Percentiles rank a stretch among this genome's conserved stretches.
These are phyloP conservation scores for Cuculus canorus DNA, from an alignment of 2,797 vertebrate genomes.

Conservation along the genomic window DNA sequence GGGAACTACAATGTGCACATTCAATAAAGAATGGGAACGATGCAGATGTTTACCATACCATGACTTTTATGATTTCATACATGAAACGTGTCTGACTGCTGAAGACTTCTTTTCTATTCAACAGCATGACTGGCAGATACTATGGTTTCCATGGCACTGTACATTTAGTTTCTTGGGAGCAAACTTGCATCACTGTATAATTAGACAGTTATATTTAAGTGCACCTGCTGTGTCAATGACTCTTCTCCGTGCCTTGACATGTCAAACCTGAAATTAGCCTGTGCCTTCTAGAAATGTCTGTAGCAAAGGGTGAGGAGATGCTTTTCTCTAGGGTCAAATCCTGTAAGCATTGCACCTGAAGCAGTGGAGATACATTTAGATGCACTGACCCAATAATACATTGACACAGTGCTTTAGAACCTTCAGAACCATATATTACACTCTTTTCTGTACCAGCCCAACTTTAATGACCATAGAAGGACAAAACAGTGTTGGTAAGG, in stretches of 20 bases:
- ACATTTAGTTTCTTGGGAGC: constrained; percentile 64
- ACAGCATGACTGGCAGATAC: constrained; percentile 19
- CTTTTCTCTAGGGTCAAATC: not conserved
- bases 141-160: constrained; percentile 15
- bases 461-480: not conserved
- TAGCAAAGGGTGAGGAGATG: not conserved
- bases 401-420: not conserved
- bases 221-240: constrained; percentile 60
- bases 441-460: not conserved
- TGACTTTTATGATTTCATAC: constrained; percentile 24
- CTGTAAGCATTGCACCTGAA: not conserved
- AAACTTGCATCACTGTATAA: constrained; percentile 56
- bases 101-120: constrained; percentile 11
- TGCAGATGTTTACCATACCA: not conserved
- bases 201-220: constrained; percentile 65
- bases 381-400: not conserved
- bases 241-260: constrained; percentile 19
- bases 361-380: not conserved
- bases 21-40: not conserved
- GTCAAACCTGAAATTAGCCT: constrained; percentile 51
- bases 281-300: constrained; percentile 16
- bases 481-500: not conserved
- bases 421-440: not conserved
- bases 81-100: not conserved
- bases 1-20: not conserved